Conservation (phyloP, 2,797 vertebrate genomes). For the Lepilemur septentrionalis region DNA sequence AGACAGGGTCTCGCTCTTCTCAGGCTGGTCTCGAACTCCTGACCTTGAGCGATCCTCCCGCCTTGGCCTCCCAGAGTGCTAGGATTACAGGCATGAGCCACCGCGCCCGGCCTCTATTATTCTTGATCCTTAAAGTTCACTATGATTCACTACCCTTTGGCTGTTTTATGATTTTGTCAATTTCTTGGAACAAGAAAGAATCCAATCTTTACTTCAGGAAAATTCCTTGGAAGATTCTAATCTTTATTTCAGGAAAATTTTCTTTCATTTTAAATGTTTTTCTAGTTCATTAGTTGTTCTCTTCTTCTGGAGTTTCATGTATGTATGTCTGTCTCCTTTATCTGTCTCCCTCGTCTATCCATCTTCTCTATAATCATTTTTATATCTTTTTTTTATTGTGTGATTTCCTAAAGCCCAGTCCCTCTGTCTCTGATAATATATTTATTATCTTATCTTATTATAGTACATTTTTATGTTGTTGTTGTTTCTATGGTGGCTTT, state of each 20-base stretch:
- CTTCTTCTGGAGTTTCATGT: not conserved
- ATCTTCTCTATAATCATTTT: not conserved
- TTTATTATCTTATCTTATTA: not conserved
- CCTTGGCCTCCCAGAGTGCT: no score
- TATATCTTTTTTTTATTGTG: not conserved
- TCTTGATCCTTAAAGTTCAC: conserved; percentile 13
- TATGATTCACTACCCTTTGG: not conserved
- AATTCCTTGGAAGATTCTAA: not conserved
- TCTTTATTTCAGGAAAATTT: not conserved
- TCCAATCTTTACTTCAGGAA: not conserved
- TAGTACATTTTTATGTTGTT: not conserved
- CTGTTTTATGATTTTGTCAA: conserved; percentile 7
- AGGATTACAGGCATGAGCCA: no score
- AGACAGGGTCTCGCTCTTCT: no score
- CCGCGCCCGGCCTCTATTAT: not conserved
- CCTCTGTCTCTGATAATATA: not conserved
- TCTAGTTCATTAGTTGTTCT: not conserved
- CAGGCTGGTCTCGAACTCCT: no score
- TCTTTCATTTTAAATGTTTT: conserved; percentile 7
- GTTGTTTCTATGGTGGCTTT: not conserved
- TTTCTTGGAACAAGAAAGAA: not conserved
- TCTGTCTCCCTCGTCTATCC: not conserved
- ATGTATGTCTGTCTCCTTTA: not conserved
- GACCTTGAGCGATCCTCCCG: no score
- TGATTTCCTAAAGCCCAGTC: not conserved